Conservation (phyloP, 2,113 vertebrate species). For the Mirounga angustirostris region DNA sequence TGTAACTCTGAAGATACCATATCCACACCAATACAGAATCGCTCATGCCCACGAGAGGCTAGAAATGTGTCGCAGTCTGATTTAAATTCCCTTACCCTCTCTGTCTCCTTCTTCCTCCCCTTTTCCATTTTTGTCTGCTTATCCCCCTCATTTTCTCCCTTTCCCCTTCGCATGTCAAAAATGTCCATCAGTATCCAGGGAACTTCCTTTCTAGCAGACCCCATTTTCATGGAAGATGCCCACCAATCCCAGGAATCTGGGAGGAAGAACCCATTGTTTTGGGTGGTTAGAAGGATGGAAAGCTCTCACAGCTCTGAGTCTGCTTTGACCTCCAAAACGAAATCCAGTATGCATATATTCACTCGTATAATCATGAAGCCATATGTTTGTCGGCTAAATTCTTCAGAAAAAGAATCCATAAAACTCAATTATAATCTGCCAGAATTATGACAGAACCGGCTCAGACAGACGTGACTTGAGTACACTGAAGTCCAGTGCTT, state of each 20-base stretch:
- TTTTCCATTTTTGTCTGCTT: neutral
- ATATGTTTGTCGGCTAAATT: neutral
- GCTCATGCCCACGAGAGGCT: accelerated
- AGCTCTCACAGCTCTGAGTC: neutral
- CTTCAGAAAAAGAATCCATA: constrained; percentile 13
- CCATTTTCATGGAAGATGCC: neutral
- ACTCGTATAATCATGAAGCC: neutral
- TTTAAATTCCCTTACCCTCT: neutral
- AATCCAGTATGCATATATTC: neutral
- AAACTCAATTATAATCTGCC: constrained; percentile 18
- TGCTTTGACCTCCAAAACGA: neutral
- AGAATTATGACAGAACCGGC: neutral
- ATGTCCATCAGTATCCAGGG: neutral
- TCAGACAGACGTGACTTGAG: neutral
- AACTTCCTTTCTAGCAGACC: neutral
- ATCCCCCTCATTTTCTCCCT: neutral
- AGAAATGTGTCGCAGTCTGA: too few relatives aligned
- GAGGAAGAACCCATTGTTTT: neutral
- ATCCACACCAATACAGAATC: neutral
- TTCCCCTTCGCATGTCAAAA: neutral
- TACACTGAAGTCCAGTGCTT: neutral
- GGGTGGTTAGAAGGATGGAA: neutral
- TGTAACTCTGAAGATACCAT: neutral
- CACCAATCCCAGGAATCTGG: neutral
- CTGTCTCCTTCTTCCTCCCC: neutral